Evolutionary conservation across 2,113 vertebrate species (phyloP).

Genomic region (Gymnarchus niloticus): DNA sequence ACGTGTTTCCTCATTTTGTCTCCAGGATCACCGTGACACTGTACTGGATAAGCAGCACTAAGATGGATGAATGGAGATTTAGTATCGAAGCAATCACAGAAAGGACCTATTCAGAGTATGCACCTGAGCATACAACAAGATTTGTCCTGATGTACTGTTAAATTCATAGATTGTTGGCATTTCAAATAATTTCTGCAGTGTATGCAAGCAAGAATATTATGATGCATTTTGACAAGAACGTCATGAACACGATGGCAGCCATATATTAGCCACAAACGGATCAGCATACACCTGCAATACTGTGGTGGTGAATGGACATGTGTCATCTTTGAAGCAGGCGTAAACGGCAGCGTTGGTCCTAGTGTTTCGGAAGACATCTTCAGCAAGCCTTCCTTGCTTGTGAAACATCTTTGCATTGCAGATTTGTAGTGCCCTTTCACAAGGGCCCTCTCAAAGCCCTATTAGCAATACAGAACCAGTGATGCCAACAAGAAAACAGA

Average conservation of each 20-base stretch:
- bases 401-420: background rate
- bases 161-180: background rate
- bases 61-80: background rate
- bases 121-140: background rate
- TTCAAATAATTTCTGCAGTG: background rate
- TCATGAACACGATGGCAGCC: too few relatives aligned
- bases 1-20: background rate
- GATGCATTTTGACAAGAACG: background rate
- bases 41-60: background rate
- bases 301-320: background rate
- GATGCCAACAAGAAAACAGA: background rate
- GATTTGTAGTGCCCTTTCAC: background rate
- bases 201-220: background rate
- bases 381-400: background rate
- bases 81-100: background rate
- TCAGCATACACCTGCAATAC: too few relatives aligned
- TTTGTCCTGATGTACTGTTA: background rate
- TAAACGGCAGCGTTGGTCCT: background rate
- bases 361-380: background rate
- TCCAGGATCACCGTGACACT: background rate
- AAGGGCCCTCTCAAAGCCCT: background rate
- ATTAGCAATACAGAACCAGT: background rate
- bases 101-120: background rate
- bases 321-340: background rate
- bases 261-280: too few relatives aligned